A percentile compares a stretch with the other conserved stretches of the same genome.
Conservation (phyloP, 2,113 vertebrate species). For the Aspiorhynchus laticeps region DNA sequence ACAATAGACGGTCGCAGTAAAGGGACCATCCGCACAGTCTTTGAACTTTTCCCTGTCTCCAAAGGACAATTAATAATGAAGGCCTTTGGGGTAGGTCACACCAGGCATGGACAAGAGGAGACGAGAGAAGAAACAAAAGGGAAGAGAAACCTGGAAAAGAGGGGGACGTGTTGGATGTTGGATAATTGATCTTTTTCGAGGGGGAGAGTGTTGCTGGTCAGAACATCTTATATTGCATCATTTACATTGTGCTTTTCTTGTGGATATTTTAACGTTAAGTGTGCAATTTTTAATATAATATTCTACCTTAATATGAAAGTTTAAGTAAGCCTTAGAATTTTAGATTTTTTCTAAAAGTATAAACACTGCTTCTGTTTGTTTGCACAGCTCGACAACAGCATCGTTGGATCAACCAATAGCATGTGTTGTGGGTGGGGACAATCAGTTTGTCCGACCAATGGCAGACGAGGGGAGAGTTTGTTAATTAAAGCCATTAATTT, state of each 20-base stretch:
- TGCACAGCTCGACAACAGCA: not conserved
- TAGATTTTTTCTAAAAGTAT: not conserved
- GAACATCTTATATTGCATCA: conserved; percentile 18
- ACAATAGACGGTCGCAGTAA: conserved; percentile 77
- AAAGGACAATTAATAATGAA: conserved; percentile 89
- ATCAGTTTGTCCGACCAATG: not conserved
- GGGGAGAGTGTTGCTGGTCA: conserved; percentile 23
- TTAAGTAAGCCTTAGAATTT: not conserved
- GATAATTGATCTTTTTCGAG: conserved; percentile 46
- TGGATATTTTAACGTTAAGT: not conserved
- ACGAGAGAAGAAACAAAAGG: conserved; percentile 45
- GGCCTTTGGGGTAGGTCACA: conserved; percentile 84
- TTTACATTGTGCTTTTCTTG: not conserved
- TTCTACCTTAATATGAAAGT: not conserved
- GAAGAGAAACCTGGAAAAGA: conserved; percentile 36
- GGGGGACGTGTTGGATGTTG: conserved; percentile 38
- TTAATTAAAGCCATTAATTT: conserved; percentile 40
- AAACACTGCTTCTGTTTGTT: not conserved
- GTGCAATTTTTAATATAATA: not conserved
- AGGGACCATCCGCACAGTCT: conserved; percentile 75
- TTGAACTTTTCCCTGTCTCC: conserved; percentile 83
- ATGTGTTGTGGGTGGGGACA: not conserved
- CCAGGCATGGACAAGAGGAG: conserved; percentile 66
- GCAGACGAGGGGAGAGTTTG: not conserved
- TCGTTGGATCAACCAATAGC: not conserved